Conservation (phyloP, 2,888 invertebrate genomes). For the Apamea anceps region DNA sequence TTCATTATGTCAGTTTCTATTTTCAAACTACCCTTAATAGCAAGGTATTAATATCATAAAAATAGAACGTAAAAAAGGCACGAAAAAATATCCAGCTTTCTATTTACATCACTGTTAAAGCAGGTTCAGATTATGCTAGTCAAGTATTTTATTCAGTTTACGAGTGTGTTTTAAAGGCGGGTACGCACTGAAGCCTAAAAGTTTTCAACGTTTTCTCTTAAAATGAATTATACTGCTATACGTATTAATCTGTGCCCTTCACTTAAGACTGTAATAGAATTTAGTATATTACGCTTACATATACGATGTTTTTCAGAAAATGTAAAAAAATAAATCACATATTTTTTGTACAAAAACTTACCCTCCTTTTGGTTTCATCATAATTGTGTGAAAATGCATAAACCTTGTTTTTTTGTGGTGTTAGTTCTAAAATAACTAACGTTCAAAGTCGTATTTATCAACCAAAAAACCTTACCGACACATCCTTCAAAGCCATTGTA, state of each 20-base stretch:
- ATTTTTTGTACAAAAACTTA: not conserved
- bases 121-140: slow-evolving; percentile 46
- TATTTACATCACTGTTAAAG: slow-evolving; percentile 46
- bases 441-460: not conserved
- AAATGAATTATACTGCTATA: not conserved
- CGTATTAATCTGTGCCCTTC: not conserved
- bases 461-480: not conserved
- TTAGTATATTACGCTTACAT: not conserved
- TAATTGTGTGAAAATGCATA: no score
- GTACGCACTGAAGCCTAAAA: slow-evolving; percentile 24
- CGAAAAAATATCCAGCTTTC: slow-evolving; percentile 22
- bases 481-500: not conserved
- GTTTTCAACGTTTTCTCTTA: not conserved
- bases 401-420: not conserved
- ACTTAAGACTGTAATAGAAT: not conserved
- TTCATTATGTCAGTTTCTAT: not conserved
- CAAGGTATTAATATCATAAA: slow-evolving; percentile 29
- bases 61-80: slow-evolving; percentile 22
- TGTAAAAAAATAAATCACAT: not conserved
- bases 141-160: slow-evolving; percentile 52
- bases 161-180: slow-evolving; percentile 40
- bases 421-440: not conserved
- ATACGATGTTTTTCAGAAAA: not conserved
- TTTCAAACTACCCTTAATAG: slow-evolving; percentile 1
- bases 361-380: no score